Evolutionary conservation across 2,888 invertebrate species (phyloP).

Genomic region (Drosophila buzzatii): DNA sequence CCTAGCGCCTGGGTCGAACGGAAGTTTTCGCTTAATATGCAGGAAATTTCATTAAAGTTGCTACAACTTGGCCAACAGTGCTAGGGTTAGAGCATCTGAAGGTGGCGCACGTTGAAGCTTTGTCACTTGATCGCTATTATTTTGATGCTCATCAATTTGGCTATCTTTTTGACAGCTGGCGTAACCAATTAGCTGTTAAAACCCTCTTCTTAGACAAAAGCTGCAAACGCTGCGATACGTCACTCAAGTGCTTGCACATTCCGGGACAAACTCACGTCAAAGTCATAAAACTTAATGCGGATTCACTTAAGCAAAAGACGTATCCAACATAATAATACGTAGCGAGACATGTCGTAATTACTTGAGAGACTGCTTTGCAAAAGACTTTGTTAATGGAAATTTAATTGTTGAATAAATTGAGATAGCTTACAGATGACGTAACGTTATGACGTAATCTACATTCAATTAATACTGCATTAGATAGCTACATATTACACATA

Average conservation of each 20-base stretch:
- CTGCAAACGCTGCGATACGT: not conserved
- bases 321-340: not conserved
- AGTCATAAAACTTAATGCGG: not conserved
- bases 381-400: not conserved
- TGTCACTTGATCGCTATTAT: slow-evolving; percentile 33
- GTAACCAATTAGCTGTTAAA: slow-evolving; percentile 5
- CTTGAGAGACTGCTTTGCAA: not conserved
- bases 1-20: slow-evolving; percentile 24
- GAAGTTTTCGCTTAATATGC: slow-evolving; percentile 70
- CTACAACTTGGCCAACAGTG: slow-evolving; percentile 39
- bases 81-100: not conserved
- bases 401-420: not conserved
- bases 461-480: too few relatives aligned
- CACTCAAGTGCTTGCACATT: not conserved
- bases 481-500: too few relatives aligned
- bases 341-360: not conserved
- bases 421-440: too few relatives aligned
- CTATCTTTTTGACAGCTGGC: not conserved
- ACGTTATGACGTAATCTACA: too few relatives aligned
- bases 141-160: slow-evolving; percentile 43
- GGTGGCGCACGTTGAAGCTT: not conserved
- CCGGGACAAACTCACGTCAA: not conserved
- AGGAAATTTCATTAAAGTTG: slow-evolving; percentile 76
- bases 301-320: not conserved
- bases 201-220: not conserved